Evolutionary conservation across 2,797 vertebrate species (phyloP).

Genomic region (Semaprochilodus insignis): DNA sequence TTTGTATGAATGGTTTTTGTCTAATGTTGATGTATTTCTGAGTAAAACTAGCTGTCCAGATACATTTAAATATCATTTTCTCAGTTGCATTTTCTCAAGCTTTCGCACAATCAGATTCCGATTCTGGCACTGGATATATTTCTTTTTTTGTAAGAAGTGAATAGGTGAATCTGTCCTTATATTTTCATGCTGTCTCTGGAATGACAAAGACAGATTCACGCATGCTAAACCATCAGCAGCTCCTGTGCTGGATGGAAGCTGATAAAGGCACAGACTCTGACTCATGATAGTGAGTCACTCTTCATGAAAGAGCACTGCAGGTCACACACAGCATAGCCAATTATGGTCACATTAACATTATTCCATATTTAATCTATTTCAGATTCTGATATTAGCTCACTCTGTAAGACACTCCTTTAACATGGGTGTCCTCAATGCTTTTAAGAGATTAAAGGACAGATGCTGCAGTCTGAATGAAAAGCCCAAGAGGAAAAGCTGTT

Average conservation of each 20-base stretch:
- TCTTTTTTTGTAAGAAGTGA: too few relatives aligned
- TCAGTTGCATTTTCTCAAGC: too few relatives aligned
- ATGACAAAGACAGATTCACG: not conserved
- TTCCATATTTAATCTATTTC: not conserved
- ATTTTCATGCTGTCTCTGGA: not conserved
- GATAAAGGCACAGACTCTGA: not conserved
- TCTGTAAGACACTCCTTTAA: not conserved
- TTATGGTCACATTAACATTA: not conserved
- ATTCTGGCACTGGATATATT: too few relatives aligned
- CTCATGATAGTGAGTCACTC: constrained; percentile 22
- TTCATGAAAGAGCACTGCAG: constrained; percentile 6
- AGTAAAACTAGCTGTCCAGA: too few relatives aligned
- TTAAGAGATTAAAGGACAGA: not conserved
- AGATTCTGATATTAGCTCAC: too few relatives aligned
- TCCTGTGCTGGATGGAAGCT: not conserved
- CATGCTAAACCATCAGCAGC: not conserved
- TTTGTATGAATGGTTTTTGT: too few relatives aligned
- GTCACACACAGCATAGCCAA: not conserved
- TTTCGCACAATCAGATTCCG: too few relatives aligned
- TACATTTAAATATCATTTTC: too few relatives aligned
- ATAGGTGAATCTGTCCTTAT: not conserved
- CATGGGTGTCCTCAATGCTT: not conserved
- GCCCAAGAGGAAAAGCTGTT: not conserved
- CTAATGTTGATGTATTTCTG: too few relatives aligned
- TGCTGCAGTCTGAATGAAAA: not conserved